phyloP scores from a whole-genome alignment of 1,140 invertebrate genomes.

The Anastrepha obliqua region DNA sequence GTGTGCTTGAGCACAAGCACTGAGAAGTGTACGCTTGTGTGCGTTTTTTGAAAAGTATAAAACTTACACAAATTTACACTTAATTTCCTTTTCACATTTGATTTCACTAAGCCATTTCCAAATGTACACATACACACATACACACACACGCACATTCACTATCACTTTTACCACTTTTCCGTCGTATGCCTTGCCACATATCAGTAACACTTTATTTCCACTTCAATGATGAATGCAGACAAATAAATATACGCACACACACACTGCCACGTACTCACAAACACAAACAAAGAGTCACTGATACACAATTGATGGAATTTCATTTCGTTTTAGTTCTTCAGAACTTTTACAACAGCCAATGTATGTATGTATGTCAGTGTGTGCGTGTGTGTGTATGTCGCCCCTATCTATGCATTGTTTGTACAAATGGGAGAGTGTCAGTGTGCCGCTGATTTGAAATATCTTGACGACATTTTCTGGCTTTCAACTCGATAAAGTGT shows the following conservation, averaged over 20 bases:
- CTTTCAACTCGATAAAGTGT: constrained; percentile 26
- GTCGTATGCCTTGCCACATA: not conserved
- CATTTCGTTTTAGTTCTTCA: not conserved
- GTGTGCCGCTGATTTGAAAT: not conserved
- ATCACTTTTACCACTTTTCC: not conserved
- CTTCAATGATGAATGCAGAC: constrained; percentile 1
- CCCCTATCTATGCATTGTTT: not conserved
- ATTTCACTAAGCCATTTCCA: constrained; percentile 37
- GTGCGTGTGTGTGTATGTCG: not conserved
- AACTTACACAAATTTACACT: constrained; percentile 41
- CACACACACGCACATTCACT: not conserved
- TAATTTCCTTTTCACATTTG: constrained; percentile 42
- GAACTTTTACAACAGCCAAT: not conserved
- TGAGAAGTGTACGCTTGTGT: not conserved
- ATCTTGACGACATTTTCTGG: constrained; percentile 11
- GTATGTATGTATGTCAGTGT: not conserved
- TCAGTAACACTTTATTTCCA: constrained; percentile 46
- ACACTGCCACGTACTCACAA: no score
- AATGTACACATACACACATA: not conserved
- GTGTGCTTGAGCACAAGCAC: not conserved
- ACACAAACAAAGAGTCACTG: not conserved
- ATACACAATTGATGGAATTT: constrained; percentile 11
- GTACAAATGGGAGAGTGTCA: not conserved
- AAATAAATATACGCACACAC: not conserved
- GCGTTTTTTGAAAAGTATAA: constrained; percentile 40